Conservation (phyloP, 64 coral and sea anemone species). For the Cladopsammia gracilis region DNA sequence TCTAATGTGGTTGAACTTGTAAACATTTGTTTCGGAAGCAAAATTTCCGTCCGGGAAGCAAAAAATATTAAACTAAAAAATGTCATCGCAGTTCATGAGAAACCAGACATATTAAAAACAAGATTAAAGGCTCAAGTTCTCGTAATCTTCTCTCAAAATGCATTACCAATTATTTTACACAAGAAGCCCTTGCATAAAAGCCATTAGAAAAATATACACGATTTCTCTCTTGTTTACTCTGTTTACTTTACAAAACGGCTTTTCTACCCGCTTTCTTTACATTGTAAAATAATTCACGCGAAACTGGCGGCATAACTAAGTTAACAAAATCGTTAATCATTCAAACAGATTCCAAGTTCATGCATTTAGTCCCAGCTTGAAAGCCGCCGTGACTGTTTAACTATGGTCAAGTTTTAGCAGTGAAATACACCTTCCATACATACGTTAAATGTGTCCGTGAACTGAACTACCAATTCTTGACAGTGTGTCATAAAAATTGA, state of each 20-base stretch:
- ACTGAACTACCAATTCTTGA: no score
- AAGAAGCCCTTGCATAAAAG: background rate
- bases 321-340: background rate
- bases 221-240: background rate
- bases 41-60: background rate
- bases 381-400: no score
- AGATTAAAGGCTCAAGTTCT: conserved; percentile 16
- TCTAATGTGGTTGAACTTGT: no score
- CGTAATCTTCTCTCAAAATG: background rate
- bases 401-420: no score
- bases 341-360: background rate
- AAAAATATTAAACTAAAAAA: background rate
- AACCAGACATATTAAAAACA: conserved; percentile 37
- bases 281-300: background rate
- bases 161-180: conserved; percentile 10
- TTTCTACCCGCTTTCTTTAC: no score
- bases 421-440: no score
- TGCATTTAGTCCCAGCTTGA: background rate
- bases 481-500: no score
- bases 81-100: background rate
- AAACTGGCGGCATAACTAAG: background rate
- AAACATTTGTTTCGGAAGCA: no score
- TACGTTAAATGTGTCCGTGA: no score
- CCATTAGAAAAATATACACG: background rate
- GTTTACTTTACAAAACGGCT: conserved; percentile 37